A percentile compares a stretch with the other conserved stretches of the same genome.
Evolutionary conservation across 2,797 vertebrate species (phyloP).

Genomic region (Enteromius trimaculatus): DNA sequence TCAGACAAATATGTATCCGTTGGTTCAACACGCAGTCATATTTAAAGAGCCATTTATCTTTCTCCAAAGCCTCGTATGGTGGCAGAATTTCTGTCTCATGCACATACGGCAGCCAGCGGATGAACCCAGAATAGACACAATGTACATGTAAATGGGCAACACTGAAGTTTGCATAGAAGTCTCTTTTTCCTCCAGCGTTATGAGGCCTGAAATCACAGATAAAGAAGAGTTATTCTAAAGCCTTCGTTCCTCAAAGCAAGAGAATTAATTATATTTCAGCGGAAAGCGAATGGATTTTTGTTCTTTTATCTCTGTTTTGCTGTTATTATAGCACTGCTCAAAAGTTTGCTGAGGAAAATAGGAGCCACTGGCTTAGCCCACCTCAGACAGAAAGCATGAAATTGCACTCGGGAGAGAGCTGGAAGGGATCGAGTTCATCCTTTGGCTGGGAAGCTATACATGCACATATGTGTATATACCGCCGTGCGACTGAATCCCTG

Average conservation of each 20-base stretch:
- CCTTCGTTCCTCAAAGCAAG: conserved; percentile 30
- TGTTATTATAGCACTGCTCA: conserved; percentile 26
- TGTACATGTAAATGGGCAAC: conserved; percentile 37
- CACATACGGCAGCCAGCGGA: conserved; percentile 21
- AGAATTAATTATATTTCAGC: conserved; percentile 40
- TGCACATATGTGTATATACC: neutral
- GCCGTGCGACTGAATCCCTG: neutral
- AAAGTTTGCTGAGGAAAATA: conserved; percentile 31
- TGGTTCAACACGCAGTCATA: conserved; percentile 16
- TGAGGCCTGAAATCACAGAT: conserved; percentile 40
- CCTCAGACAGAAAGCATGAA: conserved; percentile 22
- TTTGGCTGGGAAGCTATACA: neutral
- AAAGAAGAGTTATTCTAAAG: conserved; percentile 37
- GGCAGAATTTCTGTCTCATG: neutral
- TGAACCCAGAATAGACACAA: conserved; percentile 44
- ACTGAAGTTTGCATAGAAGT: conserved; percentile 15
- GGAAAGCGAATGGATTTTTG: conserved; percentile 32
- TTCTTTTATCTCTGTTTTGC: conserved; percentile 38
- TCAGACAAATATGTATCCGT: conserved; percentile 11
- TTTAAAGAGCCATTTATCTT: conserved; percentile 31
- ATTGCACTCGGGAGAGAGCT: conserved; percentile 21
- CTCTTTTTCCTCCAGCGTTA: conserved; percentile 17
- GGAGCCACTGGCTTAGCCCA: conserved; percentile 20
- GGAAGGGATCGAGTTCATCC: conserved; percentile 20
- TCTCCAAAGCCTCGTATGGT: neutral